phyloP scores from a whole-genome alignment of 2,888 invertebrate species.

The Drosophila gaucha region DNA sequence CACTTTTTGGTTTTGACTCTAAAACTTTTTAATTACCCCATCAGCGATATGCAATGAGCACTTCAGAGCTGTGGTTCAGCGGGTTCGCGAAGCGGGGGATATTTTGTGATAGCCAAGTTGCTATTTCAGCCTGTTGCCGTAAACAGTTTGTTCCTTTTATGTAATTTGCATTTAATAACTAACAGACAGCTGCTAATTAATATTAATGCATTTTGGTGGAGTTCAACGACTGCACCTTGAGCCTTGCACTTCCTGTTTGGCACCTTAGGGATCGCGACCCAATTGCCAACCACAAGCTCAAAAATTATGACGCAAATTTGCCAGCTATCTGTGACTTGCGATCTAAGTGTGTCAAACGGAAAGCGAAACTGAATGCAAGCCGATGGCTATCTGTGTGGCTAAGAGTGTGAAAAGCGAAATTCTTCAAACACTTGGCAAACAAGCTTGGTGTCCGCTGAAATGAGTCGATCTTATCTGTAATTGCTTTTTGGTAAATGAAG shows the following conservation, averaged over 20 bases:
- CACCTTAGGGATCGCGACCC: conserved; percentile 59
- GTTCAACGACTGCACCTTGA: conserved; percentile 72
- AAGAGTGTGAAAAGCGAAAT: conserved; percentile 76
- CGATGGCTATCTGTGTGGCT: conserved; percentile 53
- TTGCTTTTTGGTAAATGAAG: conserved; percentile 70
- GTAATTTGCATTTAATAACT: conserved; percentile 59
- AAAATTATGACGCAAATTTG: conserved; percentile 44
- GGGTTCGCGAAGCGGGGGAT: background rate
- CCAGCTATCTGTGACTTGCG: conserved; percentile 44
- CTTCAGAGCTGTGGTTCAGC: conserved; percentile 31
- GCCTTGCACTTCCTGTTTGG: conserved; percentile 73
- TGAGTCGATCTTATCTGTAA: conserved; percentile 83
- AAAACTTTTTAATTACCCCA: conserved; percentile 80
- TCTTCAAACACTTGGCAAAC: conserved; percentile 65
- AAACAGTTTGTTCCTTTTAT: conserved; percentile 53
- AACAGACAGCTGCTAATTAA: conserved; percentile 48
- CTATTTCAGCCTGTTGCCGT: background rate
- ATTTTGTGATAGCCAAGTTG: conserved; percentile 32
- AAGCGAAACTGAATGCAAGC: conserved; percentile 71
- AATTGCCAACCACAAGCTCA: background rate
- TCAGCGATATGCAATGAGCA: conserved; percentile 69
- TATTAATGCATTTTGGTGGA: conserved; percentile 56
- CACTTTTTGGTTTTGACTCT: conserved; percentile 36
- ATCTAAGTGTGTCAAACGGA: conserved; percentile 76
- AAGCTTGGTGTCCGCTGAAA: conserved; percentile 56